Evolutionary conservation across 1,140 invertebrate genomes (phyloP).

Genomic region (Drosophila oshimai): DNA sequence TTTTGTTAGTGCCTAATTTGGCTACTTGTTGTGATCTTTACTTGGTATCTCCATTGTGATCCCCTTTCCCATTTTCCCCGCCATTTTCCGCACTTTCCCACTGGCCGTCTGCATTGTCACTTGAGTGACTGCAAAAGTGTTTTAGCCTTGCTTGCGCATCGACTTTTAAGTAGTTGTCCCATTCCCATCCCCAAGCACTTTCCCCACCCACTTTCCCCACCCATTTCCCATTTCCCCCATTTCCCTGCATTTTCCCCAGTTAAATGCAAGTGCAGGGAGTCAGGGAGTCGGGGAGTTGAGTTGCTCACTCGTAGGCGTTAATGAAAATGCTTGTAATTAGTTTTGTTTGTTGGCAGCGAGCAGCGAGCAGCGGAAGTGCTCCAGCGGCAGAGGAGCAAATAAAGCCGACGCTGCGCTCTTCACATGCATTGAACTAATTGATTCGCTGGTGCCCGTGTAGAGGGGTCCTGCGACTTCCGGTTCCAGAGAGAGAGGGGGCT

Average conservation of each 20-base stretch:
- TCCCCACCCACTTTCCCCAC: neutral
- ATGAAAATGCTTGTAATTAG: slow-evolving; percentile 80
- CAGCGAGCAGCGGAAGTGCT: slow-evolving; percentile 62
- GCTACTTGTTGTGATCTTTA: neutral
- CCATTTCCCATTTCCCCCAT: slow-evolving; percentile 3
- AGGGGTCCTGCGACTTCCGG: neutral
- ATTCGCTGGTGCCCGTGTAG: slow-evolving; percentile 36
- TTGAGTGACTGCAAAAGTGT: slow-evolving; percentile 73
- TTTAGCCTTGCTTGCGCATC: slow-evolving; percentile 69
- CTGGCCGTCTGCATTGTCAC: slow-evolving; percentile 58
- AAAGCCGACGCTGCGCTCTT: slow-evolving; percentile 55
- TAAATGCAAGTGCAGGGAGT: slow-evolving; percentile 14
- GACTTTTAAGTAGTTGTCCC: slow-evolving; percentile 73
- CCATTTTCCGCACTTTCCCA: neutral
- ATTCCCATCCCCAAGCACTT: neutral
- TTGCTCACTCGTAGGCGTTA: slow-evolving; percentile 68
- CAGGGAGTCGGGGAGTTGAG: neutral
- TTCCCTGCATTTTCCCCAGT: neutral
- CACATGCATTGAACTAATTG: slow-evolving; percentile 78
- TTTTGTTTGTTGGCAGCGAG: slow-evolving; percentile 76
- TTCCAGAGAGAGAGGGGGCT: neutral
- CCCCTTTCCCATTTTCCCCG: neutral
- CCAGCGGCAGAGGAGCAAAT: slow-evolving; percentile 54
- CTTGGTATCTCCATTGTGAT: neutral
- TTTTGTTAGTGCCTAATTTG: no score